Conservation (phyloP, 2,888 invertebrate genomes). For the Drosophila imparisetae region DNA sequence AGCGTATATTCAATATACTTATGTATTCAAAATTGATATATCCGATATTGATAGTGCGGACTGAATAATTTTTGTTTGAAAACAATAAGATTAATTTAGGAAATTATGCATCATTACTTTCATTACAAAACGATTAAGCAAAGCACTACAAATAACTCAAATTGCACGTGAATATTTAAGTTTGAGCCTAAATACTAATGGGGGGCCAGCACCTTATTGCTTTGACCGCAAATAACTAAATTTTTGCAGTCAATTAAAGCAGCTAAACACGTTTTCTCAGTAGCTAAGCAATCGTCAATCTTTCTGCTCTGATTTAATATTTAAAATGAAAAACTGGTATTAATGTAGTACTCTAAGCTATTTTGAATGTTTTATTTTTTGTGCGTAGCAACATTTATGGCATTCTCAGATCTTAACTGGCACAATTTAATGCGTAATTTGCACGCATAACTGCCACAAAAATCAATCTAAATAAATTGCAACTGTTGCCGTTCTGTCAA, state of each 20-base stretch:
- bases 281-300: slow-evolving; percentile 42
- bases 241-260: slow-evolving; percentile 62
- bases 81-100: neutral
- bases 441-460: slow-evolving; percentile 51
- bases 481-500: slow-evolving; percentile 41
- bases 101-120: slow-evolving; percentile 5
- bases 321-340: slow-evolving; percentile 42
- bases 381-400: slow-evolving; percentile 53
- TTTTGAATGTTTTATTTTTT: slow-evolving; percentile 16
- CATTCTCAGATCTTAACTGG: slow-evolving; percentile 60
- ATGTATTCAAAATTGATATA: neutral
- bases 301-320: slow-evolving; percentile 34
- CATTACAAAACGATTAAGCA: slow-evolving; percentile 16
- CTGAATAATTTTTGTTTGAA: neutral
- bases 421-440: slow-evolving; percentile 63
- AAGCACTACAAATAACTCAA: slow-evolving; percentile 14
- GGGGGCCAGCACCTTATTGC: slow-evolving; percentile 41
- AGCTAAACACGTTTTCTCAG: slow-evolving; percentile 42
- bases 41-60: neutral
- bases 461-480: slow-evolving; percentile 60
- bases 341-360: slow-evolving; percentile 17
- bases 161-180: slow-evolving; percentile 45
- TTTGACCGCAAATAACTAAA: slow-evolving; percentile 49
- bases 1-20: neutral
- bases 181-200: slow-evolving; percentile 38